These are phyloP conservation scores for Sarcophaga bullata DNA, from an alignment of 1,140 invertebrate species.

Conservation along the genomic window DNA sequence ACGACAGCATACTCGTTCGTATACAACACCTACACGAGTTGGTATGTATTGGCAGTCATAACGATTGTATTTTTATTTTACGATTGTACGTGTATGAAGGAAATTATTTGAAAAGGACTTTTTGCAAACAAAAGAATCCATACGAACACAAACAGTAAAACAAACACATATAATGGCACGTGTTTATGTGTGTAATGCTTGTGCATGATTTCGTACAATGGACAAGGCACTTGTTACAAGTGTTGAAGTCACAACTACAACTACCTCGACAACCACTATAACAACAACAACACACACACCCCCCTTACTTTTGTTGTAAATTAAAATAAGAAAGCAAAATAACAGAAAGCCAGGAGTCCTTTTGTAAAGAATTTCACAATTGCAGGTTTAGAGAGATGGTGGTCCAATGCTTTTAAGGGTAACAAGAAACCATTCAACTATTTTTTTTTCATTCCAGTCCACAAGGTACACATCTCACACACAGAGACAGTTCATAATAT, in stretches of 20 bases:
- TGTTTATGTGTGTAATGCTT: too few species aligned
- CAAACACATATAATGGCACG: background rate
- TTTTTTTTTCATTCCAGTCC: background rate
- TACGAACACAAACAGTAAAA: too few species aligned
- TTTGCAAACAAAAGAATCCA: background rate
- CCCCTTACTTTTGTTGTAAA: background rate
- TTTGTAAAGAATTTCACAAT: too few species aligned
- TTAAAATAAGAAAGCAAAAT: background rate
- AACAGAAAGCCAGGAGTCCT: background rate
- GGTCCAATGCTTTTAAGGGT: background rate
- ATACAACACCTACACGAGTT: too few species aligned
- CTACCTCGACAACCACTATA: background rate
- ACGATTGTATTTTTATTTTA: background rate
- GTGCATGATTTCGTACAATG: background rate
- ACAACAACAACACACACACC: background rate
- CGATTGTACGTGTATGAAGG: conserved; percentile 11
- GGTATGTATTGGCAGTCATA: background rate
- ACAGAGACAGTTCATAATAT: too few species aligned
- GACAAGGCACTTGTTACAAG: conserved; percentile 23
- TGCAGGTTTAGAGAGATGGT: background rate
- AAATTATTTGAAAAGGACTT: conserved; percentile 40
- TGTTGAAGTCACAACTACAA: conserved; percentile 20
- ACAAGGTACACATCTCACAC: background rate
- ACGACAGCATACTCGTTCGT: too few species aligned
- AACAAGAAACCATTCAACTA: conserved; percentile 12